Base-by-base conservation (phyloP, 2,888 invertebrate genomes). In the Anthophora plumipes region DNA sequence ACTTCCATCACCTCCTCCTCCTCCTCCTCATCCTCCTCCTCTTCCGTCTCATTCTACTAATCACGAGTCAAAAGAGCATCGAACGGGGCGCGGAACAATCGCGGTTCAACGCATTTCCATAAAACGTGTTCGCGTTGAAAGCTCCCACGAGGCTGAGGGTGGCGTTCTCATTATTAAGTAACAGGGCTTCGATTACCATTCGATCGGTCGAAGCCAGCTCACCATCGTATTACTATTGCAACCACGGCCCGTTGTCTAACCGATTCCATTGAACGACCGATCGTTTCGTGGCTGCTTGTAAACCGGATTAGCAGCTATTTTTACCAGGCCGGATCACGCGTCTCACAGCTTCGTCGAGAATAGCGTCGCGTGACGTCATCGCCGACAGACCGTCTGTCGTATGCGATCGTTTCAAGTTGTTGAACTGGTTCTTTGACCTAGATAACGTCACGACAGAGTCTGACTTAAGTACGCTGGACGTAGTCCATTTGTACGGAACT, bases 301-400 rank as follows among this genome's bases (percentile, higher is more conserved):
- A 83, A 85, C 77, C 84, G 82, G 71, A 70, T 84, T 68, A 74
- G 55, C 59, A 25, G 57, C 84, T 91, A 91, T 90, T 90, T 88
- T 88, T 90, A 90, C 85, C 70, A 31, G 71, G 52, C 20, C 77
- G 85, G 82, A 63, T 84, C 89, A 88, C 85, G 86, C 90, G 86
- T 87, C 4, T 4, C 59, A 41, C 84, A 88, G 85, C 85, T 88
- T 85, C 78, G 86, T 87, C 86, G 64, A 84, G 85, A 91, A 90
- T 91, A 91, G 90, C 85, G 74, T 90, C 83, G 86, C 87, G 85
- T 90, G 91, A 91, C 91, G 91, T 90, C 91, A 91, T 85, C 20
- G 87, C 86, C 87, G 88, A 87, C 85, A 83, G 84, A 84, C 86
- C 69, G 88, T 89, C 88, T 85, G 86, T 85, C 89, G 89, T 86